These are phyloP conservation scores for Rhineura floridana DNA, from an alignment of 2,113 vertebrate species.

Conservation along the genomic window DNA sequence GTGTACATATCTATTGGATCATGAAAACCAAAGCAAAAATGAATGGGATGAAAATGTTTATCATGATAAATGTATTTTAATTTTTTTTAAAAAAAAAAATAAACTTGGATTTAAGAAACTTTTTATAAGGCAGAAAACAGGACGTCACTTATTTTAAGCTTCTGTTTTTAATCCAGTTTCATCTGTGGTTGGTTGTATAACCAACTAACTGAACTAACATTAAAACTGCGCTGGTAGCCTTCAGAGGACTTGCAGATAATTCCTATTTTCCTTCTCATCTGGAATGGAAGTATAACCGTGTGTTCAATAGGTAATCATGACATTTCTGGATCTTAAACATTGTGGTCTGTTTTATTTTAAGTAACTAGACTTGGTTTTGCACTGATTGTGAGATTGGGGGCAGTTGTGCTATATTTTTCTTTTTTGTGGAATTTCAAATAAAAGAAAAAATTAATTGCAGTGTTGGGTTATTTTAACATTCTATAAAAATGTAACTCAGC, in stretches of 20 bases:
- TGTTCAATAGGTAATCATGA: neutral
- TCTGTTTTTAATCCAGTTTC: neutral
- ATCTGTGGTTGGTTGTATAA: neutral
- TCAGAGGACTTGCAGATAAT: neutral
- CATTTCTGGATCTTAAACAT: neutral
- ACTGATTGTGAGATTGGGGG: neutral
- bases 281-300: neutral
- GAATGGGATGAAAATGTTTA: neutral
- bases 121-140: neutral
- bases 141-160: neutral
- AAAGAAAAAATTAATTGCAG: neutral
- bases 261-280: neutral
- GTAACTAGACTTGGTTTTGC: neutral
- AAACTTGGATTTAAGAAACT: neutral
- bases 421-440: conserved; percentile 25
- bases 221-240: neutral
- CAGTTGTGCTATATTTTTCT: neutral
- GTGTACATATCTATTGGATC: neutral
- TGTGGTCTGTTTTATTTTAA: neutral
- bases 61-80: neutral
- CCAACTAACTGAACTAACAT: neutral
- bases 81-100: neutral
- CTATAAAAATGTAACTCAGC: neutral
- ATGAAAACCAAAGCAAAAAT: neutral
- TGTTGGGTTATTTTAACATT: neutral